Conservation (phyloP, 2,797 vertebrate genomes). For the Taeniopygia guttata region DNA sequence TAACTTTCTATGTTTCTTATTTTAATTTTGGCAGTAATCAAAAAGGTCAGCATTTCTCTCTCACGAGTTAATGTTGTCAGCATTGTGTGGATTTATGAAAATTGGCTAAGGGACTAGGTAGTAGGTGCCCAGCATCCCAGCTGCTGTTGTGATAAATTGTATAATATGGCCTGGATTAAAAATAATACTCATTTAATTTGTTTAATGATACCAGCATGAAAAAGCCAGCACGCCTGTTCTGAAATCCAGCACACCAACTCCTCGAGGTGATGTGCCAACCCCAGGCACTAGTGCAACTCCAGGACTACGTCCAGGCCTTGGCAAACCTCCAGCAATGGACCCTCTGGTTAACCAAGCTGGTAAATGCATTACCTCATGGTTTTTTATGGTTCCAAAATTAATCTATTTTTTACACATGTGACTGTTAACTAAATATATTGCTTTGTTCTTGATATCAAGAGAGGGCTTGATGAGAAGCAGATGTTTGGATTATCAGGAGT, state of each 20-base stretch:
- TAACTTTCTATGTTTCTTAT: conserved; percentile 42
- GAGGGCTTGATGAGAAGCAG: conserved; percentile 57
- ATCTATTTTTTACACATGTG: background rate
- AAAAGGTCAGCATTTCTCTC: conserved; percentile 74
- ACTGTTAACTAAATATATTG: conserved; percentile 25
- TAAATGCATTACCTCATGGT: conserved; percentile 68
- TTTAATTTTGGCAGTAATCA: conserved; percentile 69
- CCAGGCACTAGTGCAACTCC: conserved; percentile 85
- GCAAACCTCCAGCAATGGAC: conserved; percentile 91
- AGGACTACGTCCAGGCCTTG: conserved; percentile 85
- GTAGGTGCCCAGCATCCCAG: conserved; percentile 73
- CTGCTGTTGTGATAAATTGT: conserved; percentile 80
- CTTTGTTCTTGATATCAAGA: conserved; percentile 33
- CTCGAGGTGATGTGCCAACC: conserved; percentile 87
- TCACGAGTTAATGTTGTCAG: conserved; percentile 75
- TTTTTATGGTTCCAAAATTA: conserved; percentile 20
- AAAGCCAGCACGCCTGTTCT: conserved; percentile 92
- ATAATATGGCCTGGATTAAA: conserved; percentile 79
- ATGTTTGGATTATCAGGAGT: conserved; percentile 67
- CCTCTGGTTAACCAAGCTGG: conserved; percentile 89
- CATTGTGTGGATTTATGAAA: conserved; percentile 76
- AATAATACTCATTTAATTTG: conserved; percentile 81
- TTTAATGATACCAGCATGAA: conserved; percentile 87
- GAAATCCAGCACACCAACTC: conserved; percentile 88
- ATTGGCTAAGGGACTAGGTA: conserved; percentile 68